Evolutionary conservation across 2,888 invertebrate genomes (phyloP).

Genomic region (Auanema sp.): DNA sequence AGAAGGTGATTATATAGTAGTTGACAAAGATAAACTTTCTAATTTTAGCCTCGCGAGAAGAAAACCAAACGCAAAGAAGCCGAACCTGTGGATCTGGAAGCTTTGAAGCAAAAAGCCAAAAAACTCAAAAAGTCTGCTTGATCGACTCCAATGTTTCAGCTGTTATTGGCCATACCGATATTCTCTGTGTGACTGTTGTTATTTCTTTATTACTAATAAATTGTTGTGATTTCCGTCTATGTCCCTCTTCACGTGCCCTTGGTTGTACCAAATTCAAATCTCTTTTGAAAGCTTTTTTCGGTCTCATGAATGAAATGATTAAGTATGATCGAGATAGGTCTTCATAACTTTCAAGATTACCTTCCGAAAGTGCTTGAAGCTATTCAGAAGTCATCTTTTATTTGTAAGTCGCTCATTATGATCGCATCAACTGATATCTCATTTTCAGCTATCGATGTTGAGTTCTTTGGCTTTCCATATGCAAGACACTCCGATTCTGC

Average conservation of each 20-base stretch:
- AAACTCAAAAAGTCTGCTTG: slow-evolving; percentile 22
- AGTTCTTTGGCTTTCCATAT: slow-evolving; percentile 21
- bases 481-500: slow-evolving; percentile 8
- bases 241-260: too few species aligned
- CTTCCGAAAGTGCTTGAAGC: slow-evolving; percentile 12
- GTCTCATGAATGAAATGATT: too few species aligned
- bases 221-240: too few species aligned
- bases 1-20: background rate
- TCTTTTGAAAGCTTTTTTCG: too few species aligned
- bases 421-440: background rate
- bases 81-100: slow-evolving; percentile 41
- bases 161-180: too few species aligned
- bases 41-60: slow-evolving; percentile 29
- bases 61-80: slow-evolving; percentile 30
- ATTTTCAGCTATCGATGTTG: slow-evolving; percentile 21
- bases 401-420: slow-evolving; percentile 10
- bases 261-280: too few species aligned
- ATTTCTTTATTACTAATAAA: too few species aligned
- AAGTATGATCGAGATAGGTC: too few species aligned
- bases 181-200: too few species aligned
- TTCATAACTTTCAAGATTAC: slow-evolving; percentile 10
- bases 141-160: slow-evolving; percentile 5
- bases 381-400: slow-evolving; percentile 14
- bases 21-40: background rate
- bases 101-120: slow-evolving; percentile 48